Evolutionary conservation across 2,888 invertebrate species (phyloP).

Genomic region (Parochlus steinenii): DNA sequence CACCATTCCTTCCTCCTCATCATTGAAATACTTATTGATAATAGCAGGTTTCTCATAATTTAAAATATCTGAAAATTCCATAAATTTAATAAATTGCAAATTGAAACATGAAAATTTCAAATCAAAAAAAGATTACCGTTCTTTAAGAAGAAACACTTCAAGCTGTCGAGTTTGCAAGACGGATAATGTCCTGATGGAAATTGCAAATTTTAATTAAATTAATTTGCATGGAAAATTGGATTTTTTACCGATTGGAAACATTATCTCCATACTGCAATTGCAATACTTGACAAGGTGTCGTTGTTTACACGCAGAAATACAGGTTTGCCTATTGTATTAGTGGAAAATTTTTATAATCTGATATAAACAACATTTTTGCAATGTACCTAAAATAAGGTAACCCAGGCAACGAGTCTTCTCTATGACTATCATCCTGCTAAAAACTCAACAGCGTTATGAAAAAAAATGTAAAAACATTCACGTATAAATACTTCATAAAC

Average conservation of each 20-base stretch:
- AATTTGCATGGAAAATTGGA: background rate
- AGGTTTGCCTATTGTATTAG: slow-evolving; percentile 5
- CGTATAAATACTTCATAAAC: slow-evolving; percentile 7
- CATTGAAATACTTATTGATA: slow-evolving; percentile 9
- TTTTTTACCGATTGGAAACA: slow-evolving; percentile 1
- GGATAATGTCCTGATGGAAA: background rate
- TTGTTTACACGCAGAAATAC: slow-evolving; percentile 10
- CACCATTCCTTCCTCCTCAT: slow-evolving; percentile 8
- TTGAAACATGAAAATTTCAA: background rate
- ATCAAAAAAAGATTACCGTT: slow-evolving; percentile 1
- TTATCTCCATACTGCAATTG: slow-evolving; percentile 3
- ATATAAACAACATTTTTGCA: too few relatives aligned
- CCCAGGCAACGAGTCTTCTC: too few relatives aligned
- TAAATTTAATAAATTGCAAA: background rate
- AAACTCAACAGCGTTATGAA: too few relatives aligned
- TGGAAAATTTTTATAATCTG: background rate
- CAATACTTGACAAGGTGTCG: slow-evolving; percentile 1
- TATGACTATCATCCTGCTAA: too few relatives aligned
- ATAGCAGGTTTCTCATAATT: slow-evolving; percentile 5
- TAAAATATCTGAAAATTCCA: slow-evolving; percentile 9
- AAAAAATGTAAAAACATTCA: too few relatives aligned
- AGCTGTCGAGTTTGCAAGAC: slow-evolving; percentile 5
- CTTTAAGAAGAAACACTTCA: slow-evolving; percentile 5
- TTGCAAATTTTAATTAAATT: too few relatives aligned
- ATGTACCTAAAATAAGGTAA: too few relatives aligned